These are phyloP conservation scores for Macroglossus sobrinus DNA, from an alignment of 2,113 vertebrate genomes.

Conservation along the genomic window DNA sequence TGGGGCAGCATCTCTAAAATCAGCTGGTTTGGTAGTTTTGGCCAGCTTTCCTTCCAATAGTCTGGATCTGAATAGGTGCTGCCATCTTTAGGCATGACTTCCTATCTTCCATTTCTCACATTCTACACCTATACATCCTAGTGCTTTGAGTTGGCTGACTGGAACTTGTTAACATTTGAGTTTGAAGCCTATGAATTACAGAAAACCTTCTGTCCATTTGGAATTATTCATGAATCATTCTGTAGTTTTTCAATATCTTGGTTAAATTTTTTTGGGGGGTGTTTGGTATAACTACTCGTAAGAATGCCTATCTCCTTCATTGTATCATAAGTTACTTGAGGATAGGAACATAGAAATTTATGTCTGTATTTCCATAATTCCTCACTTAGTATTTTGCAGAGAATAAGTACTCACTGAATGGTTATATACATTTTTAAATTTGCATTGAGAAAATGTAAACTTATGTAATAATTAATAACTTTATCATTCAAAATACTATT, in stretches of 20 bases:
- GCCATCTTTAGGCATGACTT: not conserved
- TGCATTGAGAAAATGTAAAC: not conserved
- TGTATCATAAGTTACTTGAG: not conserved
- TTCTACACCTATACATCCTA: not conserved
- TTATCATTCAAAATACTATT: not conserved
- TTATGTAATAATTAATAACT: not conserved
- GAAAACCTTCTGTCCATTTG: not conserved
- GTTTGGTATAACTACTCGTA: not conserved
- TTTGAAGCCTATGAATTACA: not conserved
- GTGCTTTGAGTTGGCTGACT: not conserved
- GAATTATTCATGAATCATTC: not conserved
- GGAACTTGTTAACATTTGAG: not conserved
- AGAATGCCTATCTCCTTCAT: not conserved
- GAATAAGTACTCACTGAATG: not conserved
- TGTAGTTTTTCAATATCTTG: not conserved
- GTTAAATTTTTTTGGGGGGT: not conserved
- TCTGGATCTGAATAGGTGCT: not conserved
- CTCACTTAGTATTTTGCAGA: not conserved
- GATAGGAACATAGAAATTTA: not conserved
- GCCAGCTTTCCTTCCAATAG: accelerated
- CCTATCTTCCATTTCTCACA: not conserved
- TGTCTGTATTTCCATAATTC: not conserved
- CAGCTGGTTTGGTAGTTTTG: not conserved
- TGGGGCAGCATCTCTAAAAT: not conserved
- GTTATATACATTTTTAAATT: not conserved